Evolutionary conservation across 2,888 invertebrate genomes (phyloP), one percentile per base, ranked within the genome.

Genomic region (Caradrina kadenii): DNA sequence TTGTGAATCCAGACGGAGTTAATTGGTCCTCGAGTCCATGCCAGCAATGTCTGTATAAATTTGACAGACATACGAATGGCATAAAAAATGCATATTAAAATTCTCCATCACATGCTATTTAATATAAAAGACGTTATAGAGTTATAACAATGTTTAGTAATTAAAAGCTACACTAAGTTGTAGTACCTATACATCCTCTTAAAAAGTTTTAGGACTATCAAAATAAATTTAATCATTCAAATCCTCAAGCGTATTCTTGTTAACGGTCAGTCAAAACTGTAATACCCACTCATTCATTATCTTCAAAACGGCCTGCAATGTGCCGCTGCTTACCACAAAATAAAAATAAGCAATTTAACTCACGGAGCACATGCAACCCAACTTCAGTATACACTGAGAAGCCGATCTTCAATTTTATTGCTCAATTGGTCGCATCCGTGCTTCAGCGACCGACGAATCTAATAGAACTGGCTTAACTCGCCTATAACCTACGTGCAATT

Each of bases 341-440:
- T 53, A 69, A 65, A 80, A 77, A 69, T 21, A 69, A 63, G 42
- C n/a, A 58, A 59, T 26, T 26, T 45, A 64, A 68, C 63, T 66
- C 59, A 19, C 50, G 26, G 60, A 68, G 62, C 83, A 84, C 79
- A 82, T 85, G 86, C 80, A 68, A 69, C 70, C 72, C 69, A 71
- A 77, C 72, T 64, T 60, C 76, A 73, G 15, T n/a, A 45, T 17
- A 49, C 60, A 73, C 76, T 63, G 65, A 66, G 55, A 69, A 69
- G 78, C 79, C 80, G 87, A 86, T 89, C 90, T 90, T 88, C 86
- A 81, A 81, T 88, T 87, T 92, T 94, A 94, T 93, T 91, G 88
- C 89, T 94, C 93, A 95, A 94, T 94, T 94, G 94, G 88, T 85
- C 84, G 87, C 93, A 93, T 95, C 95, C 94, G 93, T 75, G 85